Evolutionary conservation across 2,888 invertebrate species (phyloP), one percentile per base, ranked within the genome.

Genomic region (Xanthia icteritia): DNA sequence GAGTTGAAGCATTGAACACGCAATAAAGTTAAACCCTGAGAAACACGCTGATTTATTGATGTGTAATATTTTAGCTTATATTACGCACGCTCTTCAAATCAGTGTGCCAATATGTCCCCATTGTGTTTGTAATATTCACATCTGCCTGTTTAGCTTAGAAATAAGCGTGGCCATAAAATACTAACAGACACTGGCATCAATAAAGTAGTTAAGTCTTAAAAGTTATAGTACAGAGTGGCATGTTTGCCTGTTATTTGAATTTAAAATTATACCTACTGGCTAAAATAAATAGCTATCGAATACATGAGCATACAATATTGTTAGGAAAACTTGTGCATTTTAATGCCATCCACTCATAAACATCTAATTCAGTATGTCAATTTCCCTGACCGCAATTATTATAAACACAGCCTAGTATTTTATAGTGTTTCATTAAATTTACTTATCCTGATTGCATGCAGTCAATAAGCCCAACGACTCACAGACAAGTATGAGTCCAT

Each of bases 331-430:
- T 51, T 51, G 23, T 15, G 20, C 42, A 67, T 61, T 60, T 27
- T 13, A 51, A 71, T 36, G 31, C 17, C 17, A 65, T 60, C 1
- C 3, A 65, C 15, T 54, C 45, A 54, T 66, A 61, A 61, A 58
- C 23, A 76, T 36, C 15, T 60, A 48, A 42, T 60, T 63, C 39
- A 76, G 13, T 51, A 36, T 23, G 27, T 56, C 48, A 73, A 64
- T 67, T 73, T 56, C 2, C 17, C 23, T 71, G 36, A 61, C 27
- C 8, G 4, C 39, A 42, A 27, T 56, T 58, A 71, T 65, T 31
- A 77, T 36, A 63, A 72, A 85, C 82, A 84, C 76, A 85, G 76
- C 56, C 68, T 73, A 48, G n/a, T 78, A 61, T 67, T 84, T 56
- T 61, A 60, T 17, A 54, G 70, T 56, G 27, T 72, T 69, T 61